Evolutionary conservation across 1,140 invertebrate species (phyloP).

Genomic region (Magallana gigas): DNA sequence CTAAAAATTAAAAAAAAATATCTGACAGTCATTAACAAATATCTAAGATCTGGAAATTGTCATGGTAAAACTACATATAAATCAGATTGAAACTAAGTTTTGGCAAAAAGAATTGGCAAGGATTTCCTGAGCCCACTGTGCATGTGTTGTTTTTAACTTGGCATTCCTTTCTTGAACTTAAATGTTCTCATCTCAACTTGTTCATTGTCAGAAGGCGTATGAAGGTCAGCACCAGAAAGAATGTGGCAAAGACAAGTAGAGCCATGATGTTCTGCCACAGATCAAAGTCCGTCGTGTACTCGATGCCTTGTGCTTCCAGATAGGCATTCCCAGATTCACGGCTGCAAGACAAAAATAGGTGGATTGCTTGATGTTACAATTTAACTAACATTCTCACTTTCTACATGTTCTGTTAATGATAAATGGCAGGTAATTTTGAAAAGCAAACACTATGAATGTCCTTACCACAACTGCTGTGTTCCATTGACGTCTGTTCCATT

Average conservation of each 20-base stretch:
- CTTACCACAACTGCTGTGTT: constrained; percentile 40
- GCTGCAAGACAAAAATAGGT: not conserved
- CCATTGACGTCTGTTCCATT: constrained; percentile 42
- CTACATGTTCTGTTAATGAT: not conserved
- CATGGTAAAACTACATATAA: no score
- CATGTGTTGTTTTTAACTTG: no score
- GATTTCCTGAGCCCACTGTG: no score
- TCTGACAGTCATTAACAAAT: no score
- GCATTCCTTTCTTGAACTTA: no score
- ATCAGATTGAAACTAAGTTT: no score
- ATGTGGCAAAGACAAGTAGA: constrained; percentile 63
- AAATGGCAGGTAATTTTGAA: not conserved
- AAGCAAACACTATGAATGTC: not conserved
- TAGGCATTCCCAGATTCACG: constrained; percentile 64
- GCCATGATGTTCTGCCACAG: constrained; percentile 74
- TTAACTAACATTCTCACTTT: not conserved
- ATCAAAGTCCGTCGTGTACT: constrained; percentile 69
- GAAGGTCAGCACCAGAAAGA: constrained; percentile 71
- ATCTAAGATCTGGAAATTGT: no score
- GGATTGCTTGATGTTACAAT: not conserved
- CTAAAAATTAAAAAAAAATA: no score
- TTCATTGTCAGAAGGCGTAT: constrained; percentile 69
- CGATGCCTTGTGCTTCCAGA: constrained; percentile 67
- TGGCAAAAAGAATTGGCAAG: no score
- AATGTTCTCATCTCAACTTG: constrained; percentile 60